Conservation (phyloP, 1,140 invertebrate genomes). For the Pseudomyrmex cubaensis region DNA sequence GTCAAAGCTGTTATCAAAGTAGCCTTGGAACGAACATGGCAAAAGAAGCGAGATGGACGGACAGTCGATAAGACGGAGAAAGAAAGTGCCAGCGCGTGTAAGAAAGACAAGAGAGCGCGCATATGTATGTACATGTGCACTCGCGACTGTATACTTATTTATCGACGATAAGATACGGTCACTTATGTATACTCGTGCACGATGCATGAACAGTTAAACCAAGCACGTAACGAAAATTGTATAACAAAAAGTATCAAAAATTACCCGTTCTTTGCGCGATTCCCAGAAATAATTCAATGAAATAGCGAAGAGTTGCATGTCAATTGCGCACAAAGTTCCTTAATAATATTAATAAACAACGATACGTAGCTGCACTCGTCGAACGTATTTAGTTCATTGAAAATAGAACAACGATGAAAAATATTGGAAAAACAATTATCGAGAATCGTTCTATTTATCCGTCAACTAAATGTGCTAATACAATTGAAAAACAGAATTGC, state of each 20-base stretch:
- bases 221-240: slow-evolving; percentile 18
- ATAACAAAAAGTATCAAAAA: slow-evolving; percentile 45
- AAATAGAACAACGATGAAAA: slow-evolving; percentile 7
- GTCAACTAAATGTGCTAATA: background rate
- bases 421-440: background rate
- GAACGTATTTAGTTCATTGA: too few relatives aligned
- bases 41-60: slow-evolving; percentile 32
- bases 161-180: slow-evolving; percentile 72
- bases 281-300: background rate
- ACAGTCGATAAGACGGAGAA: slow-evolving; percentile 39
- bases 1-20: slow-evolving; percentile 65
- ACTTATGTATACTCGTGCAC: slow-evolving; percentile 21
- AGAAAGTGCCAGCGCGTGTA: slow-evolving; percentile 44
- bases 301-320: background rate
- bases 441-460: background rate
- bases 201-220: slow-evolving; percentile 41
- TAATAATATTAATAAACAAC: slow-evolving; percentile 26
- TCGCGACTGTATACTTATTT: slow-evolving; percentile 67
- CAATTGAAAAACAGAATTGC: slow-evolving; percentile 1
- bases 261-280: slow-evolving; percentile 1
- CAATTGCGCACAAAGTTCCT: background rate
- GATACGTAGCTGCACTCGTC: background rate
- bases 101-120: slow-evolving; percentile 19
- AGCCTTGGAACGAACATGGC: slow-evolving; percentile 57
- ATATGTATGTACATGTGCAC: slow-evolving; percentile 15